phyloP scores from a whole-genome alignment of 2,797 vertebrate genomes.

The Galaxias olidus region DNA sequence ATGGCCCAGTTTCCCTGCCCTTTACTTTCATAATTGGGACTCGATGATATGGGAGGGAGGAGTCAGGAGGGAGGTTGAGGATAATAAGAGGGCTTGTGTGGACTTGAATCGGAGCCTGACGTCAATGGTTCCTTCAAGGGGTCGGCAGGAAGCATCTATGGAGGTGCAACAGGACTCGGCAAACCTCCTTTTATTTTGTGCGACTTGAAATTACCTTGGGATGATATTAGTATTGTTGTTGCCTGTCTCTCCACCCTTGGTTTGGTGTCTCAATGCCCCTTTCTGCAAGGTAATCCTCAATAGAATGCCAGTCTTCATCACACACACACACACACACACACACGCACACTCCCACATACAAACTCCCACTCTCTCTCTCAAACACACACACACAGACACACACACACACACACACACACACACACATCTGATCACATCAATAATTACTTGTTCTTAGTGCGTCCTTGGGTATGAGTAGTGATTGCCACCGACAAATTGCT shows the following conservation, averaged over 20 bases:
- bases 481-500: conserved; percentile 41
- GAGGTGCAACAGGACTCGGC: background rate
- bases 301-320: conserved; percentile 37
- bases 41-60: no score
- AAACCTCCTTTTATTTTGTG: background rate
- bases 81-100: no score
- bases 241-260: conserved; percentile 27
- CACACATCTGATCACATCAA: conserved; percentile 34
- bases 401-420: no score
- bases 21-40: no score
- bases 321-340: background rate
- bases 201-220: background rate
- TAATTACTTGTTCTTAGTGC: conserved; percentile 39
- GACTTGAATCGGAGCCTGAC: no score
- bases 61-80: no score
- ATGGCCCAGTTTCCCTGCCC: no score
- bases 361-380: no score
- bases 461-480: conserved; percentile 43
- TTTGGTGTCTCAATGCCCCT: conserved; percentile 21
- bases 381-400: conserved; percentile 14
- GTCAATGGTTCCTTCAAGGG: background rate
- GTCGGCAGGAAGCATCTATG: background rate
- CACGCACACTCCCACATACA: no score
- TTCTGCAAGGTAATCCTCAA: conserved; percentile 36
- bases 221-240: conserved; percentile 24